Evolutionary conservation across 1,140 invertebrate species (phyloP).

Genomic region (Zaprionus lachaisei): DNA sequence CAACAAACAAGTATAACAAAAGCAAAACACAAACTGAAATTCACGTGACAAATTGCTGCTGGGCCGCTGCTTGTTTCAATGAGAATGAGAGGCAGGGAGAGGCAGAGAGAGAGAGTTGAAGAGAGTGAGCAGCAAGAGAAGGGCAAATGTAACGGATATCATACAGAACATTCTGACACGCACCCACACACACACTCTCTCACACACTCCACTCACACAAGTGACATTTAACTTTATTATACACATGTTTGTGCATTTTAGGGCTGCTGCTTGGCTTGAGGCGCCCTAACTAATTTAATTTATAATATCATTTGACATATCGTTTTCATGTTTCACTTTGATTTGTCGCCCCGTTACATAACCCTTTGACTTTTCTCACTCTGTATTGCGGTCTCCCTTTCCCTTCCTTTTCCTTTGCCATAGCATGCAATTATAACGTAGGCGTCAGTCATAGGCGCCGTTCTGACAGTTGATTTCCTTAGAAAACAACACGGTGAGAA

Average conservation of each 20-base stretch:
- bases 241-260: slow-evolving; percentile 54
- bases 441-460: slow-evolving; percentile 11
- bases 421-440: slow-evolving; percentile 28
- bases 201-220: slow-evolving; percentile 21
- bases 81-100: slow-evolving; percentile 28
- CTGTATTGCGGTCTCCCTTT: not conserved
- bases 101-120: not conserved
- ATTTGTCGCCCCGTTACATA: slow-evolving; percentile 35
- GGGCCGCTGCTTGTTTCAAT: slow-evolving; percentile 42
- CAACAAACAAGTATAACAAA: slow-evolving; percentile 41
- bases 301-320: slow-evolving; percentile 82
- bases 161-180: slow-evolving; percentile 15
- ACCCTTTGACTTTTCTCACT: slow-evolving; percentile 54
- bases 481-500: slow-evolving; percentile 19
- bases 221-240: slow-evolving; percentile 62
- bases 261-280: not conserved
- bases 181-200: slow-evolving; percentile 8
- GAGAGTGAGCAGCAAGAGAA: slow-evolving; percentile 1
- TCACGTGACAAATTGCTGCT: slow-evolving; percentile 76
- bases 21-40: slow-evolving; percentile 33
- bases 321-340: slow-evolving; percentile 70
- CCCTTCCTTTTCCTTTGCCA: not conserved
- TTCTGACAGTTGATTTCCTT: slow-evolving; percentile 16
- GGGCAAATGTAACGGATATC: slow-evolving; percentile 8
- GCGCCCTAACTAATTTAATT: slow-evolving; percentile 79